Evolutionary conservation across 2,113 vertebrate genomes (phyloP).

Genomic region (Cebidichthys violaceus): DNA sequence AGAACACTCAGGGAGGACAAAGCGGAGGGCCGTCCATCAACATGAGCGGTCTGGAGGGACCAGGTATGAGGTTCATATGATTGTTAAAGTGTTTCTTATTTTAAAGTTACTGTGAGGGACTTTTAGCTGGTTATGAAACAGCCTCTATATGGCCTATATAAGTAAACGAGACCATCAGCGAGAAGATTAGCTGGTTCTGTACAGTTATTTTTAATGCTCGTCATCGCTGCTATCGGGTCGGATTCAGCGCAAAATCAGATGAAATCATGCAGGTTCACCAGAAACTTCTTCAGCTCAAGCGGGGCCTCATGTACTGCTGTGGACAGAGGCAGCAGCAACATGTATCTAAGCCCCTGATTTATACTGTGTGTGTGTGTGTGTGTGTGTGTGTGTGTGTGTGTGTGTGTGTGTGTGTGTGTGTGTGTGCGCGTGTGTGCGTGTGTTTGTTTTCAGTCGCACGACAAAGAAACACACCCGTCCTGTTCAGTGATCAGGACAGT

Average conservation of each 20-base stretch:
- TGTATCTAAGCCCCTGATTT: neutral
- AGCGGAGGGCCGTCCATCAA: constrained; percentile 88
- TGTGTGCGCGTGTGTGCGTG: neutral
- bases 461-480: constrained; percentile 91
- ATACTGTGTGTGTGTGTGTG: neutral
- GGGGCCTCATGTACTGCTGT: neutral
- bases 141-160: neutral
- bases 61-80: constrained; percentile 71
- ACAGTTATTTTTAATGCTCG: too few relatives aligned
- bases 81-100: neutral
- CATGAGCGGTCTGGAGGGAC: constrained; percentile 88
- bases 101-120: neutral
- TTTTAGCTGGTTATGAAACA: neutral
- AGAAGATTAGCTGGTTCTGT: too few relatives aligned
- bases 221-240: too few relatives aligned
- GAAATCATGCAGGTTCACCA: too few relatives aligned
- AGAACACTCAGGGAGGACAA: constrained; percentile 83
- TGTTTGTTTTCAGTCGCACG: constrained; percentile 85
- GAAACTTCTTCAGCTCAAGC: neutral
- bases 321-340: neutral
- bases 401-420: neutral
- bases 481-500: constrained; percentile 89
- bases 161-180: too few relatives aligned
- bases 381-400: neutral
- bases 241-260: too few relatives aligned